Evolutionary conservation across 2,888 invertebrate species (phyloP), one percentile per base, ranked within the genome.

Genomic region (Agrilus cyanescens): DNA sequence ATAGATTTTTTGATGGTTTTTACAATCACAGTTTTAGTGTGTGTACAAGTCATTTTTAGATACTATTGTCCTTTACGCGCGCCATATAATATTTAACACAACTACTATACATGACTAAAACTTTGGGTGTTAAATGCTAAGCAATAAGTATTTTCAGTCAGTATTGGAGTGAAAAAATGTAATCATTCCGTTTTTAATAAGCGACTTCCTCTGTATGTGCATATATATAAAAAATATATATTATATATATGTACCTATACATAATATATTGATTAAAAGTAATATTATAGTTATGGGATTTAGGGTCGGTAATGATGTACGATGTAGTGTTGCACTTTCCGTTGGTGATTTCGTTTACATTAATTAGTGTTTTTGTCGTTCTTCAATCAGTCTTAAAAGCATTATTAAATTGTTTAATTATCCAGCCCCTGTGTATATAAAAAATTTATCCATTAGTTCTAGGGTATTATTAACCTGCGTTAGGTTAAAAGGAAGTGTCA

Each of bases 1-100:
- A 75, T 76, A 74, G 74, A 74, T 72, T 75, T 73, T 76, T 76
- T 73, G 75, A 75, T 75, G 72, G 74, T 75, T 76, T 74, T 75
- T 75, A 75, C 75, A 75, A 74, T 74, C 74, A 71, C 74, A 73
- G 64, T 68, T 64, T 67, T 68, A 66, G 65, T 63, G 60, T 62
- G 62, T 68, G 66, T 67, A 68, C 67, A 68, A 67, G 66, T 65
- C 62, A 62, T 65, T 66, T 63, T 65, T 65, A 65, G 65, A 66
- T 66, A 66, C 64, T 66, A 25, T 25, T 25, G 25, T 25, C 65
- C 62, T 66, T 65, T 66, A 67, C 65, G 66, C 64, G 63, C 25
- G 25, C 25, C 25, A 25, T 25, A 25, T 67, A 65, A 61, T 63
- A 55, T 63, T 66, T 63, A 64, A 65, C 65, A 65, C 66, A 65